Base-by-base conservation (phyloP, 2,888 invertebrate genomes). In the Aricia artaxerxes region DNA sequence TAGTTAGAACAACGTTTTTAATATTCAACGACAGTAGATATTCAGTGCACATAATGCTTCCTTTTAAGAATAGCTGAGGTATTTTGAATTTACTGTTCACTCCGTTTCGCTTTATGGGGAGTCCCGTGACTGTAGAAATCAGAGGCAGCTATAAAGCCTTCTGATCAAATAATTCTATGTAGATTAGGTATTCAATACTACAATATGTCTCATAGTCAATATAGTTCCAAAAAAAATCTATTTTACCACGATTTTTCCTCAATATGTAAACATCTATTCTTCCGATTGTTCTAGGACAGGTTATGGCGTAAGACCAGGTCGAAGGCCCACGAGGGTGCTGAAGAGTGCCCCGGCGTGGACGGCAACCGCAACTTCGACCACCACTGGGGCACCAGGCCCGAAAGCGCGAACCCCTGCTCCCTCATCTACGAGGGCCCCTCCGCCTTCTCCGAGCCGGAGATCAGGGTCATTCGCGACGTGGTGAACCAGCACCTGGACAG, bases 281-380 rank as follows among this genome's bases (percentile, higher is more conserved):
- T 53, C 16, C 13, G 57, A 49, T 9, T 49, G 9, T 77, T 73
- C 61, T n/a, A 96, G 96, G 93, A 95, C 79, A 95, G 96, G 13
- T 84, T 97, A 84, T 97, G 97, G 97, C 95, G 97, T 49, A 97
- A 97, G 86, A 97, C 97, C 2, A 95, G 97, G 1, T 95, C 96
- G 0, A 92, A 87, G 0, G 88, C 89, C 13, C 85, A 91, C n/a
- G 87, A 87, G 0, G 92, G 90, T 53, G 84, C 90, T 38, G 87
- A 90, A 0, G 83, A 84, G 0, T 97, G 97, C 83, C 90, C 91
- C 6, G 97, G 98, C n/a, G 96, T 96, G 0, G 97, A 98, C 86
- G 96, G 96, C 0, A 97, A 97, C 88, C 94, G 97, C 49, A 98
- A 97, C 90, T 98, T 97, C 85, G 97, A 95, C 80, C 96, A 95